Evolutionary conservation across 1,140 invertebrate species (phyloP), one percentile per base, ranked within the genome.

Genomic region (Sitodiplosis mosellana): DNA sequence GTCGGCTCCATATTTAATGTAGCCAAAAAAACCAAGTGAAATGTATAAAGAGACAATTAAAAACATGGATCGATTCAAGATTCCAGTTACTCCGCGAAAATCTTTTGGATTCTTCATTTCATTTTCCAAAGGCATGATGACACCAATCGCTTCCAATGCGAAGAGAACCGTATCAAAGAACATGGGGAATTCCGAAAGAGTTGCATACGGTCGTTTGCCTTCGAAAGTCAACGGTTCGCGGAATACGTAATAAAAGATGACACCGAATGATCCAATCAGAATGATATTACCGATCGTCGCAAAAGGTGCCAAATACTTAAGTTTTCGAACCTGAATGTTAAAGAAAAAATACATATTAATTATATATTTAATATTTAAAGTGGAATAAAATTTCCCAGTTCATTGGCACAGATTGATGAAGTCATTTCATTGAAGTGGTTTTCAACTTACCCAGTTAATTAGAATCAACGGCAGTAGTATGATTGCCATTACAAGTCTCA

Each of bases 61-160:
- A 2, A 73, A 56, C 86, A 91, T 88, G 2, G 79, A 78, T 1
- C 76, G 67, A 57, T 87, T 87, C 2, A 89, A 57, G 0, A 89
- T 82, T 6, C 87, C 87, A 27, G 69, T 76, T 8, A 68, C 63
- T 14, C 74, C 77, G 0, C 73, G 74, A 64, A 89, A 88, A 12
- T 65, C 65, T 57, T 75, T 69, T 0, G 83, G 83, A 0, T 72
- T 74, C 56, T 78, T 80, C 86, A 91, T 89, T 59, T 86, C 83
- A 56, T 88, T 87, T 59, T 89, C 82, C 49, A 89, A 57, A 0
- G 86, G 87, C 59, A 89, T 71, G 37, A 89, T 83, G 60, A 78
- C 72, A 19, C 73, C 75, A 47, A 79, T 77, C 45, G 77, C 76
- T 64, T 78, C 76, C 55, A 80, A 69, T 20, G 77, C 74, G 52